Base-by-base conservation (phyloP, 2,888 invertebrate species). In the Petrolisthes cinctipes region DNA sequence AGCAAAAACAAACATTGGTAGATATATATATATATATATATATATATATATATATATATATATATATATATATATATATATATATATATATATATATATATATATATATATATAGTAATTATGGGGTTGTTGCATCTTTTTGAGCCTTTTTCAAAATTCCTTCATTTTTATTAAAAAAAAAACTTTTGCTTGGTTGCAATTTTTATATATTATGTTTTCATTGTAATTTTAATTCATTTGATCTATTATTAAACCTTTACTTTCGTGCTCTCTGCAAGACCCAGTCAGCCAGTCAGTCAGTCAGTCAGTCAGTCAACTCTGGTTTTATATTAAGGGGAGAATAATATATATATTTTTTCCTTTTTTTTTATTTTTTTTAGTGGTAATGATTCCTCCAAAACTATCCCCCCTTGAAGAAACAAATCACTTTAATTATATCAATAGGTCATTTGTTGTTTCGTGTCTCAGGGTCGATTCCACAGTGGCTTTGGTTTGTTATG, bases 181-280 rank as follows among this genome's bases (percentile, higher is more conserved):
- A 81, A 66, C 53, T 81, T 81, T 79, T 85, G 61, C 68, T 85
- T 54, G 61, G 84, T 85, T 85, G n/a, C n/a, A 85, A 20, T 79
- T 79, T 54, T 85, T 66, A 79, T 51, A 9, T 53, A 20, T 75
- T 85, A 68, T 17, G 78, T 73, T 85, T 68, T n/a, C 66, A 51
- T 83, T 23, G 53, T 73, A 85, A n/a, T n/a, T n/a, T 80, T 85
- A 4, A 56, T 80, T 85, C 37, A 54, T 80, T 86, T 51, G 61
- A 75, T 86, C 51, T 11, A 20, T 78, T 54, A 53, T 79, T n/a
- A n/a, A 53, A 53, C 37, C 71, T 73, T 11, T 17, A 20, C 61
- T 37, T 11, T 37, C 54, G 56, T 56, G 83, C 75, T 37, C 81
- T n/a, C 80, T 81, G 66, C 61, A 85, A 79, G 84, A 79, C 75